These are phyloP conservation scores for Lepidothrix coronata DNA, from an alignment of 2,113 vertebrate species.

Conservation along the genomic window DNA sequence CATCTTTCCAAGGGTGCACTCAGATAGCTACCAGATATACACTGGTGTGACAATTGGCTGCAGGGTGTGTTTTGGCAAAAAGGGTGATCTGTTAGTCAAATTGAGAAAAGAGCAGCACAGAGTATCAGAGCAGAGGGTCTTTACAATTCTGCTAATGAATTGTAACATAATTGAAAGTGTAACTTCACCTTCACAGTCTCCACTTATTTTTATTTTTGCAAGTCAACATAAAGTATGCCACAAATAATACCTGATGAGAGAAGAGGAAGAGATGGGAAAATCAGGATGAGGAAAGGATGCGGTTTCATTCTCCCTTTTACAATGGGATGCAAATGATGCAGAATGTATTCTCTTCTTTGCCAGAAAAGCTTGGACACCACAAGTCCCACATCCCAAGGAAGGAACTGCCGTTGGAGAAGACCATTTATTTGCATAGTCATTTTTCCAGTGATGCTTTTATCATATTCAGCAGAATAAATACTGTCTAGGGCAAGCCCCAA, in stretches of 20 bases:
- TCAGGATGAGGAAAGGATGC: not conserved
- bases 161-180: not conserved
- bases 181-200: not conserved
- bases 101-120: conserved; percentile 1
- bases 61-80: conserved; percentile 28
- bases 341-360: not conserved
- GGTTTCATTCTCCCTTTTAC: not conserved
- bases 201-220: not conserved
- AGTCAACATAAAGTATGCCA: not conserved
- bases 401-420: not conserved
- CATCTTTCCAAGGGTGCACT: not conserved
- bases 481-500: not conserved
- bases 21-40: not conserved
- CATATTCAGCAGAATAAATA: not conserved
- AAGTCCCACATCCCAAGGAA: not conserved
- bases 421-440: not conserved
- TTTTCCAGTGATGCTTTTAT: not conserved
- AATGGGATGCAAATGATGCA: not conserved
- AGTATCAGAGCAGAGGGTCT: not conserved
- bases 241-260: not conserved
- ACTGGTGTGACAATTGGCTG: conserved; percentile 5
- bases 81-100: not conserved
- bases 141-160: not conserved
- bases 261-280: not conserved
- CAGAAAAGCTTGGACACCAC: not conserved